Percentiles rank a stretch among this genome's conserved stretches.
These are phyloP conservation scores for Hemiprocne comata DNA, from an alignment of 2,113 vertebrate species.

Conservation along the genomic window DNA sequence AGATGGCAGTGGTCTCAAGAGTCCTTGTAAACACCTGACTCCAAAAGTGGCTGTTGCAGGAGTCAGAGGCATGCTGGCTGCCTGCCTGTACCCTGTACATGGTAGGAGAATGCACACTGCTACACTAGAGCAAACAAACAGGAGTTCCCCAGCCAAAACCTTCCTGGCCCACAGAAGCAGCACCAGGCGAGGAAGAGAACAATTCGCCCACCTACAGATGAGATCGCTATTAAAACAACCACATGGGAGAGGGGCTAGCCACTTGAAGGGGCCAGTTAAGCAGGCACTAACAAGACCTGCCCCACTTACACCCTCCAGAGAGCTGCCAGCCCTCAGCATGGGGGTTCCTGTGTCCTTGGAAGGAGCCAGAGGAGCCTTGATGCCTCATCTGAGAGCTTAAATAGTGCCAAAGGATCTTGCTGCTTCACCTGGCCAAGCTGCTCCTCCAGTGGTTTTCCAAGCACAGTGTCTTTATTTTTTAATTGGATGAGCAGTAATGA, in stretches of 20 bases:
- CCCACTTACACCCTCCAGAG: neutral
- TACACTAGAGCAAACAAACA: conserved; percentile 24
- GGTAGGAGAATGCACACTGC: neutral
- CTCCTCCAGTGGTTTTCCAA: neutral
- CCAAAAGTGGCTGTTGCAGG: neutral
- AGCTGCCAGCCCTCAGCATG: neutral
- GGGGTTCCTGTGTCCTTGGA: neutral
- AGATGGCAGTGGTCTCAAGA: neutral
- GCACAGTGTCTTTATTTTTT: neutral
- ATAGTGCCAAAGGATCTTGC: fast-evolving
- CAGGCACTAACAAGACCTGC: neutral
- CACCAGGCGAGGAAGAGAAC: neutral
- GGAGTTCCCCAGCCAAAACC: neutral
- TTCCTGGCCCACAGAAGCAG: neutral
- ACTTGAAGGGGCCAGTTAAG: conserved; percentile 28
- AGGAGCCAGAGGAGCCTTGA: neutral
- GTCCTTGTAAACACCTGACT: neutral
- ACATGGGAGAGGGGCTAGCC: neutral
- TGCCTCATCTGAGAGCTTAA: neutral
- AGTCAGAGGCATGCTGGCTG: neutral
- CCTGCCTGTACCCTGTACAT: neutral
- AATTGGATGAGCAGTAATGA: neutral
- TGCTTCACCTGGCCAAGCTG: neutral
- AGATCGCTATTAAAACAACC: neutral
- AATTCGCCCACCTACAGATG: conserved; percentile 41